Conservation (phyloP, 1,140 invertebrate species). For the Nomia melanderi region DNA sequence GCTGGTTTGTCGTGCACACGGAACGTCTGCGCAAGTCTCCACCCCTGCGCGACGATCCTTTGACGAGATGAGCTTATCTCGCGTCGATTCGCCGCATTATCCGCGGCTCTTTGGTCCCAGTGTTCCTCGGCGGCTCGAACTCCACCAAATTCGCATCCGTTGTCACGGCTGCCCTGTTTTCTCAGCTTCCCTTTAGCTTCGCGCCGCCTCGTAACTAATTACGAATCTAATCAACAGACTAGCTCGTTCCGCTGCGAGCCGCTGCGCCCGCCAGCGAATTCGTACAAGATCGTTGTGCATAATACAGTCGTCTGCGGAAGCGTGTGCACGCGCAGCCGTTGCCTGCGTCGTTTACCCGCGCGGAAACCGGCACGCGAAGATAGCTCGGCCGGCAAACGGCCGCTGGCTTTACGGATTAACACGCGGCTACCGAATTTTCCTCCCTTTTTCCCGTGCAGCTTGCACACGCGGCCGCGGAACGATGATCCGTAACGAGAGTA, state of each 20-base stretch:
- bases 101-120: conserved; percentile 1
- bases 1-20: not conserved
- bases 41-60: not conserved
- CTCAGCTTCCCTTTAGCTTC: not conserved
- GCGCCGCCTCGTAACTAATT: conserved; percentile 36
- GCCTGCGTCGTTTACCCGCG: not conserved
- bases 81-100: conserved; percentile 25
- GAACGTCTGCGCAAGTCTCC: not conserved
- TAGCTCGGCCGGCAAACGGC: not conserved
- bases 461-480: not conserved
- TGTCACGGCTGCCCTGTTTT: not conserved
- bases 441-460: not conserved
- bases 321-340: not conserved
- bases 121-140: not conserved
- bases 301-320: conserved; percentile 4
- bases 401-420: not conserved
- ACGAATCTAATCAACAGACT: conserved; percentile 60
- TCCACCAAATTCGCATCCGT: too few relatives aligned
- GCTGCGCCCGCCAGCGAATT: conserved; percentile 40
- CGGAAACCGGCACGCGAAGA: not conserved
- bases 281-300: conserved; percentile 47
- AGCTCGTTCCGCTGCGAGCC: conserved; percentile 38
- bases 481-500: not conserved
- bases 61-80: not conserved
- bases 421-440: not conserved